Evolutionary conservation across 2,113 vertebrate species (phyloP).

Genomic region (Callocephalon fimbriatum): DNA sequence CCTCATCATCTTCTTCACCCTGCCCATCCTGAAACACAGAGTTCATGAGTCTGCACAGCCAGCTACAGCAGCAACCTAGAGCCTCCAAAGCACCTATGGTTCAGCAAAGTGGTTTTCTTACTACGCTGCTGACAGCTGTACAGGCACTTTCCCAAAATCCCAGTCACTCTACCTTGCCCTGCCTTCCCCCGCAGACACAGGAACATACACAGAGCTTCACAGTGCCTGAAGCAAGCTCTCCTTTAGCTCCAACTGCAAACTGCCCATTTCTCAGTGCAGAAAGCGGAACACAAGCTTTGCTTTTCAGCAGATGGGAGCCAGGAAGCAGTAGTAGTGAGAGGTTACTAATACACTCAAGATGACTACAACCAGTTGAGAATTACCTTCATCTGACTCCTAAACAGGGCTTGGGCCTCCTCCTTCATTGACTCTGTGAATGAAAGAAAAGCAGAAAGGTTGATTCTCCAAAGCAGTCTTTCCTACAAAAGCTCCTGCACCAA

Average conservation of each 20-base stretch:
- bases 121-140: background rate
- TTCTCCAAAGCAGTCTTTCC: conserved; percentile 48
- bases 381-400: conserved; percentile 93
- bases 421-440: conserved; percentile 85
- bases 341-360: background rate
- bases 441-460: conserved; percentile 56
- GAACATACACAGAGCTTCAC: background rate
- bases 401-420: conserved; percentile 91
- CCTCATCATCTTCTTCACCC: conserved; percentile 92
- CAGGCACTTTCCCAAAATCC: background rate
- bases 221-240: background rate
- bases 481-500: conserved; percentile 62
- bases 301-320: background rate
- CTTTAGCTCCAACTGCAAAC: background rate
- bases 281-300: background rate
- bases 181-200: background rate
- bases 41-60: background rate
- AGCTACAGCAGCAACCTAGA: background rate
- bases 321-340: background rate
- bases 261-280: background rate
- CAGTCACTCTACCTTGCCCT: background rate
- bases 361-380: conserved; percentile 25
- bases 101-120: background rate
- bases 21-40: conserved; percentile 86
- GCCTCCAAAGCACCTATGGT: background rate